Percentiles rank a stretch among this genome's conserved stretches.
Conservation (phyloP, 35 echinoderm and acorn worm species). For the Heliocidaris erythrogramma region DNA sequence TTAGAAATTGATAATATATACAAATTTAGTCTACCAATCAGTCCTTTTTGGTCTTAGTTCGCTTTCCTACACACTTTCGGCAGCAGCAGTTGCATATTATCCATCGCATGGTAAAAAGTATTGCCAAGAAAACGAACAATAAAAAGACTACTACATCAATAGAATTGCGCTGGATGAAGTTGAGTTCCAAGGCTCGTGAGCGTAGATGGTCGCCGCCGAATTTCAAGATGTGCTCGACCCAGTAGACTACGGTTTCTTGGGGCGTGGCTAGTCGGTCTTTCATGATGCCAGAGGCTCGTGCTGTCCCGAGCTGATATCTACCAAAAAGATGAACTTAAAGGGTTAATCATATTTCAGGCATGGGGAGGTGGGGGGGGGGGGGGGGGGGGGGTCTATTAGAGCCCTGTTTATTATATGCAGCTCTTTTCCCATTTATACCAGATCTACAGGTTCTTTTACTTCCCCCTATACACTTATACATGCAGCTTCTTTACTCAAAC, state of each 20-base stretch:
- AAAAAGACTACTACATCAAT: constrained; percentile 61
- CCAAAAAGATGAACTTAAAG: not conserved
- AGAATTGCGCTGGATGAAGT: constrained; percentile 54
- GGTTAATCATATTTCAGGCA: too few species aligned
- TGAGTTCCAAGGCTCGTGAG: constrained; percentile 44
- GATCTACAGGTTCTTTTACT: too few species aligned
- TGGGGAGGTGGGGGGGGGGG: too few species aligned
- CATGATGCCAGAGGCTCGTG: constrained; percentile 42
- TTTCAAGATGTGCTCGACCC: constrained; percentile 82
- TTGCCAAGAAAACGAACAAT: not conserved
- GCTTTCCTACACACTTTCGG: not conserved
- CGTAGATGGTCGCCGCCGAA: constrained; percentile 76
- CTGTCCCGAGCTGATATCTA: not conserved
- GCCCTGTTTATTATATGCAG: too few species aligned
- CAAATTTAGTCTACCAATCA: not conserved
- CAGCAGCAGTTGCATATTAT: not conserved
- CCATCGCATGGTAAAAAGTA: not conserved
- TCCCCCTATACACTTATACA: too few species aligned
- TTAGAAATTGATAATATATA: too few species aligned
- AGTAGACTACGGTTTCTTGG: constrained; percentile 63
- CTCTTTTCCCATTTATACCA: too few species aligned
- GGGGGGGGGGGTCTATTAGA: too few species aligned
- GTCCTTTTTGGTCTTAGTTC: not conserved
- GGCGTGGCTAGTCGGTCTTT: constrained; percentile 48
- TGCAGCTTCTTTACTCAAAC: too few species aligned